These are phyloP conservation scores for Anaspis maculata DNA, from an alignment of 2,888 invertebrate genomes.

Conservation along the genomic window DNA sequence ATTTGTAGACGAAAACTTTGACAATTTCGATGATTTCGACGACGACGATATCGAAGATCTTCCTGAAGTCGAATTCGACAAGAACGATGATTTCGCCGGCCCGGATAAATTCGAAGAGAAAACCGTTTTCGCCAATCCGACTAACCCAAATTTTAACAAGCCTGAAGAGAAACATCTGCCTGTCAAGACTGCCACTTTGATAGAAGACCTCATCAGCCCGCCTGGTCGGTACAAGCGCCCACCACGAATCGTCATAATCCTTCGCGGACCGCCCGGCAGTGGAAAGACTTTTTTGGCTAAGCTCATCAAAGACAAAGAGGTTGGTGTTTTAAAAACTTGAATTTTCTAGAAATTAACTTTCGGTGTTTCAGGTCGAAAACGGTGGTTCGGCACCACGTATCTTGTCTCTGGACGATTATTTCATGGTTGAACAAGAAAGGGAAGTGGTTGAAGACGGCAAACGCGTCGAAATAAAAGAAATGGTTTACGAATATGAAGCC, in stretches of 20 bases:
- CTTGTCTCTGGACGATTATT: constrained; percentile 92
- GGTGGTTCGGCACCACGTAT: constrained; percentile 86
- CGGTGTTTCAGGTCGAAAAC: constrained; percentile 53
- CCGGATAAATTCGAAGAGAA: background rate
- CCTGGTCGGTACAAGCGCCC: constrained; percentile 79
- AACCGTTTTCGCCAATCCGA: background rate
- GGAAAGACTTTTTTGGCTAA: constrained; percentile 89
- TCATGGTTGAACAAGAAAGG: constrained; percentile 78
- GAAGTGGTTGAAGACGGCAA: constrained; percentile 65
- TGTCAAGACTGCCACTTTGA: constrained; percentile 45
- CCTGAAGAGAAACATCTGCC: background rate
- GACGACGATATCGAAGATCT: background rate
- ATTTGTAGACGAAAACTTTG: too few relatives aligned
- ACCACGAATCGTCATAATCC: constrained; percentile 71
- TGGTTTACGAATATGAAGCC: constrained; percentile 85
- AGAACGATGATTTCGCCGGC: constrained; percentile 1
- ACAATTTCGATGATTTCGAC: background rate
- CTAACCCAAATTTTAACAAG: too few relatives aligned
- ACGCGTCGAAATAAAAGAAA: constrained; percentile 57
- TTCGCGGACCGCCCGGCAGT: constrained; percentile 90
- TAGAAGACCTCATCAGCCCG: constrained; percentile 74
- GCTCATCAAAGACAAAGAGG: constrained; percentile 73
- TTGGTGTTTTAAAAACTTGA: constrained; percentile 28
- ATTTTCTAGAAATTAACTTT: background rate
- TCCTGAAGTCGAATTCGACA: constrained; percentile 1